Conservation (phyloP, 2,888 invertebrate species). For the Baronia brevicornis region DNA sequence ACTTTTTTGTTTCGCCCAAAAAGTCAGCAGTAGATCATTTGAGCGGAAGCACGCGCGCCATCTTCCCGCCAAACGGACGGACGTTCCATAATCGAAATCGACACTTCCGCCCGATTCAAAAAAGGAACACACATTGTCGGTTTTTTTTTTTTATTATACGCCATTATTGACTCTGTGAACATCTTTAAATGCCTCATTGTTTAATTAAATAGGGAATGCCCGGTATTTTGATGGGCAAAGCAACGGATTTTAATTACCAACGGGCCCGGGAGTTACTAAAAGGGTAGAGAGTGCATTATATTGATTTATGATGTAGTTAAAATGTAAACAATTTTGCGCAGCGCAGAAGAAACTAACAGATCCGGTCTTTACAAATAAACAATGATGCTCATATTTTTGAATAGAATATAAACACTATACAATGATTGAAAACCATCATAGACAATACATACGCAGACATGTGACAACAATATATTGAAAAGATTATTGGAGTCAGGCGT, state of each 20-base stretch:
- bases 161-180: constrained; percentile 18
- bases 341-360: neutral
- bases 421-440: too few species aligned
- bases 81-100: constrained; percentile 49
- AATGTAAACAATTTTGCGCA: neutral
- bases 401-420: too few species aligned
- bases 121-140: constrained; percentile 40
- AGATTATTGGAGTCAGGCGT: too few species aligned
- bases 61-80: constrained; percentile 43
- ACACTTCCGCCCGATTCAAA: constrained; percentile 44
- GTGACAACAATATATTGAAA: too few species aligned
- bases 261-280: constrained; percentile 4
- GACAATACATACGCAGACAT: too few species aligned
- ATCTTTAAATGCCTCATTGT: constrained; percentile 25
- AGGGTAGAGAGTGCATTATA: neutral
- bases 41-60: constrained; percentile 39
- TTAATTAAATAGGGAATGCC: constrained; percentile 20
- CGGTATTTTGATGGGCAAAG: constrained; percentile 16
- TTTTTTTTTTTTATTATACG: constrained; percentile 35
- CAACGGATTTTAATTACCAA: constrained; percentile 13
- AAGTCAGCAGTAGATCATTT: constrained; percentile 15
- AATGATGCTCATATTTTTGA: constrained; percentile 1
- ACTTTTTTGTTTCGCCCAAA: constrained; percentile 5
- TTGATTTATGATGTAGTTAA: constrained; percentile 2
- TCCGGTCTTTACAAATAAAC: neutral